These are phyloP conservation scores for Anoplius nigerrimus DNA, from an alignment of 2,888 invertebrate genomes.

Conservation along the genomic window DNA sequence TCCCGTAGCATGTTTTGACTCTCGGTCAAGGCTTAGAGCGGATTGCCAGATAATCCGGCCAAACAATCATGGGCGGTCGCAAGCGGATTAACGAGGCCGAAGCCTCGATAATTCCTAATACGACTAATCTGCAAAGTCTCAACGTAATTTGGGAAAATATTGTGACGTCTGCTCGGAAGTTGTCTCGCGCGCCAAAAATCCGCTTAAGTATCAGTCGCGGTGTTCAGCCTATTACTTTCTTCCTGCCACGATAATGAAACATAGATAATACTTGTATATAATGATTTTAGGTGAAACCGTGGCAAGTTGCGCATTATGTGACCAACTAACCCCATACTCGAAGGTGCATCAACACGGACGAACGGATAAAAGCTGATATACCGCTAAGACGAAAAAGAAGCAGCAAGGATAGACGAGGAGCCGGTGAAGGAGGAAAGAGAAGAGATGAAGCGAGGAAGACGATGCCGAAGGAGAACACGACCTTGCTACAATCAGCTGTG, in stretches of 20 bases:
- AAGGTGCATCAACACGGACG: conserved; percentile 61
- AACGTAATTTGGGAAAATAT: background rate
- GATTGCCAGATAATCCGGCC: conserved; percentile 44
- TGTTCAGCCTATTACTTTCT: too few relatives aligned
- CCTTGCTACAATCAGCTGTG: conserved; percentile 72
- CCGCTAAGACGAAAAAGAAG: conserved; percentile 68
- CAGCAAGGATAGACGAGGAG: conserved; percentile 40
- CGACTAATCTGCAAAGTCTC: conserved; percentile 4
- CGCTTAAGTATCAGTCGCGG: too few relatives aligned
- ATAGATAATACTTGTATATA: background rate
- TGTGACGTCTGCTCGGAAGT: background rate
- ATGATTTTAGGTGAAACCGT: conserved; percentile 47
- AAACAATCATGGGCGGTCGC: conserved; percentile 5
- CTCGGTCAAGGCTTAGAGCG: background rate
- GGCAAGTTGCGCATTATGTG: conserved; percentile 46
- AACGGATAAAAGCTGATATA: conserved; percentile 66
- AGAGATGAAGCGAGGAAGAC: too few relatives aligned
- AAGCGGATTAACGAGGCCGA: conserved; percentile 34
- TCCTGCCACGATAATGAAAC: too few relatives aligned
- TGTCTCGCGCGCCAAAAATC: too few relatives aligned
- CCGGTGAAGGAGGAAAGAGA: conserved; percentile 5
- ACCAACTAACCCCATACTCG: conserved; percentile 69
- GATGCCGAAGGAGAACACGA: conserved; percentile 60
- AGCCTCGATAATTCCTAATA: background rate
- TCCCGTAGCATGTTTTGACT: conserved; percentile 19